These are phyloP conservation scores for Petaurus breviceps DNA, from an alignment of 2,113 vertebrate genomes.

Conservation along the genomic window DNA sequence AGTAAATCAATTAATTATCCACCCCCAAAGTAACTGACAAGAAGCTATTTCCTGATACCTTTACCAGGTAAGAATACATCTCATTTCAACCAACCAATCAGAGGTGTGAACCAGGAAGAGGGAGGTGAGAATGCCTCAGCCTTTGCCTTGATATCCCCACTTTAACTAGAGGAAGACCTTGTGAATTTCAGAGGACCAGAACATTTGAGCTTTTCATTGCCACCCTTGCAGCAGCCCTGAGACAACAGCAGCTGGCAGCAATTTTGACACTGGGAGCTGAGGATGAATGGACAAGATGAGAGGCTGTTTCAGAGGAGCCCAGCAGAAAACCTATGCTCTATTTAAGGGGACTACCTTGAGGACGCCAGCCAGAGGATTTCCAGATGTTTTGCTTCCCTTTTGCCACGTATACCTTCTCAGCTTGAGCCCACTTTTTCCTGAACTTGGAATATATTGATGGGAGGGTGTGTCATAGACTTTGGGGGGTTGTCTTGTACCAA, in stretches of 20 bases:
- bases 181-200: neutral
- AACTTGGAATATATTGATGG: neutral
- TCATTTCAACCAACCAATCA: neutral
- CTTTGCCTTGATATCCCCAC: neutral
- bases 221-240: neutral
- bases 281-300: neutral
- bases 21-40: neutral
- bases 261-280: neutral
- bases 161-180: neutral
- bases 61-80: neutral
- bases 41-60: neutral
- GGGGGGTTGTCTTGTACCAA: neutral
- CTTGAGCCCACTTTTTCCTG: neutral
- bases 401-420: neutral
- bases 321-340: neutral
- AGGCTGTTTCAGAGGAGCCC: neutral
- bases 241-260: neutral
- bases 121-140: neutral
- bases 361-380: neutral
- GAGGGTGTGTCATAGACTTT: neutral
- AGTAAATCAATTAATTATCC: too few species aligned
- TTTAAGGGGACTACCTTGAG: neutral
- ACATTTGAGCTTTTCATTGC: neutral
- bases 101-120: neutral
- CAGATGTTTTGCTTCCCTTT: neutral